A percentile compares a stretch with the other conserved stretches of the same genome.
Conservation (phyloP, 1,140 invertebrate genomes). For the Pseudomyrmex concolor region DNA sequence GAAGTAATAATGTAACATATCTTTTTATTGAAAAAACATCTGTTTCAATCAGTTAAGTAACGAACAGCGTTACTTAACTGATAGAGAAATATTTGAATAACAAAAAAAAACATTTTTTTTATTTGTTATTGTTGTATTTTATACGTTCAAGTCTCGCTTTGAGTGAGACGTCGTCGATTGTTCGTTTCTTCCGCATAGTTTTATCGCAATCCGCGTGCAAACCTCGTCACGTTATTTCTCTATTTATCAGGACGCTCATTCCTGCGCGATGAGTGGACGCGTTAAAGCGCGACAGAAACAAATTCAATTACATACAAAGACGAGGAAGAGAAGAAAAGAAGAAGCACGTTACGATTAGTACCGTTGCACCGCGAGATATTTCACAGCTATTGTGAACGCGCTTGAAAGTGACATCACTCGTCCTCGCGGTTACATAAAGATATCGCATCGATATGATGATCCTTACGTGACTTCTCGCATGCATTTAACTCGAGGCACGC, state of each 20-base stretch:
- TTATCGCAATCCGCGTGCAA: constrained; percentile 28
- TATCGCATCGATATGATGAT: constrained; percentile 52
- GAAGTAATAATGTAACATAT: not conserved
- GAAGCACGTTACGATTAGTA: constrained; percentile 19
- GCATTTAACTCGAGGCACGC: constrained; percentile 5
- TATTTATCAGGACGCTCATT: constrained; percentile 22
- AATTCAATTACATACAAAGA: not conserved
- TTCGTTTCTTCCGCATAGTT: constrained; percentile 41
- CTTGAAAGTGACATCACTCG: constrained; percentile 78
- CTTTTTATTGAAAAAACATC: no score
- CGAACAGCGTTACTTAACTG: no score
- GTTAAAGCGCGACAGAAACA: not conserved
- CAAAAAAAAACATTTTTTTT: not conserved
- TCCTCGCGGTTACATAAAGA: constrained; percentile 80
- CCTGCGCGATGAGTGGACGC: not conserved
- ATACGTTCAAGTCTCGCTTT: not conserved
- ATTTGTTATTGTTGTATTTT: no score
- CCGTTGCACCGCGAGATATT: constrained; percentile 32
- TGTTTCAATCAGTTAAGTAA: no score
- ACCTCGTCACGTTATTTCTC: constrained; percentile 13
- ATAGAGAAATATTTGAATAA: no score
- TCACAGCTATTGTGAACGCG: constrained; percentile 65
- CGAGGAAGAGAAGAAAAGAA: constrained; percentile 26
- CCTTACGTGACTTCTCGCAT: constrained; percentile 45
- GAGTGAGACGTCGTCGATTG: constrained; percentile 18